These are phyloP conservation scores for Plectrocnemia conspersa DNA, from an alignment of 1,140 invertebrate species.

Conservation along the genomic window DNA sequence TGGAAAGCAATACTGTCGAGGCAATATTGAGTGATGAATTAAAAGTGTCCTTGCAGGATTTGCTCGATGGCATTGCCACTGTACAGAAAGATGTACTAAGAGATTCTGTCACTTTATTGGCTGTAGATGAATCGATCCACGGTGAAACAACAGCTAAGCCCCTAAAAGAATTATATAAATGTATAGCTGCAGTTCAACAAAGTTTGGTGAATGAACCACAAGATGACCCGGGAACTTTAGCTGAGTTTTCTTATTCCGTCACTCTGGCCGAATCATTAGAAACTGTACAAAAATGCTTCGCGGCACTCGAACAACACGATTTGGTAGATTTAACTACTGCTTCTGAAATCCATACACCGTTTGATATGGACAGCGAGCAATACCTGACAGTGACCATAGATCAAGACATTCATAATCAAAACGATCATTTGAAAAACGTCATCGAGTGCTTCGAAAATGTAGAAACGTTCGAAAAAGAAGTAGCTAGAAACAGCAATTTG, in stretches of 20 bases:
- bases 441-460: conserved; percentile 1
- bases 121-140: conserved; percentile 1
- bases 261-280: conserved; percentile 33
- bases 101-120: conserved; percentile 4
- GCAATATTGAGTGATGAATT: conserved; percentile 8
- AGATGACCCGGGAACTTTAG: conserved; percentile 23
- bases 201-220: conserved; percentile 30
- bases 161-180: conserved; percentile 45
- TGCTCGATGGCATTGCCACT: conserved; percentile 21
- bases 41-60: conserved; percentile 17
- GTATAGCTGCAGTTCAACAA: conserved; percentile 40
- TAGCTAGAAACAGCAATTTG: not conserved
- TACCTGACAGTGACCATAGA: conserved; percentile 14
- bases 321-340: conserved; percentile 12
- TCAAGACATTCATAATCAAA: conserved; percentile 23
- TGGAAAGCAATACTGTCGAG: conserved; percentile 2
- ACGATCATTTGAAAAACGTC: conserved; percentile 11
- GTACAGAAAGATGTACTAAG: conserved; percentile 19
- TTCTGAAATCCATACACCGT: conserved; percentile 7
- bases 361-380: conserved; percentile 11
- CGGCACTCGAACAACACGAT: conserved; percentile 28
- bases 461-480: conserved; percentile 2
- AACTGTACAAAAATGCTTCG: conserved; percentile 35
- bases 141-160: conserved; percentile 39
- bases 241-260: conserved; percentile 19